Conservation (phyloP, 2,888 invertebrate species). For the Himalopsyche kuldschensis region DNA sequence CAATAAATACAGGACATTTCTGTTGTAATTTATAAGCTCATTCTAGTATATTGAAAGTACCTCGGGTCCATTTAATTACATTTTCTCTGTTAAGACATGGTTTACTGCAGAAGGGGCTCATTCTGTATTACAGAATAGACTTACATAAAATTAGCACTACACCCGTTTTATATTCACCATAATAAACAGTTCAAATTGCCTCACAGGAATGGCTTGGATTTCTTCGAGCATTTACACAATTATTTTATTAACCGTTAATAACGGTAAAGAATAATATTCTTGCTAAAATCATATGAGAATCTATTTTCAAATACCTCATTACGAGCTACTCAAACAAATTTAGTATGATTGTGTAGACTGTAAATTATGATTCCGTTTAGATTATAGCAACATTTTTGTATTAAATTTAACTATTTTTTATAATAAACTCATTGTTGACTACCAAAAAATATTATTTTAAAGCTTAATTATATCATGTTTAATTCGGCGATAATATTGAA, state of each 20-base stretch:
- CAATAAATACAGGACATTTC: constrained; percentile 14
- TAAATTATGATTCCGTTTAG: too few relatives aligned
- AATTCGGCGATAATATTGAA: too few relatives aligned
- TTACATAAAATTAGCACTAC: background rate
- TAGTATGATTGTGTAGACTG: too few relatives aligned
- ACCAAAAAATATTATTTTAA: too few relatives aligned
- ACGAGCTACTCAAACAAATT: too few relatives aligned
- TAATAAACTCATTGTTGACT: too few relatives aligned
- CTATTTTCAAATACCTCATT: too few relatives aligned
- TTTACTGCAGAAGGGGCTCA: background rate
- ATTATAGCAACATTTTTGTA: too few relatives aligned
- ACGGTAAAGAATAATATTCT: too few relatives aligned
- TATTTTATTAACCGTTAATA: background rate
- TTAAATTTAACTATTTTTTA: too few relatives aligned
- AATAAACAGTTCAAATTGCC: background rate
- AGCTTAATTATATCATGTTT: too few relatives aligned
- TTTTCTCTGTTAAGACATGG: constrained; percentile 20
- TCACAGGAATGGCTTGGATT: background rate
- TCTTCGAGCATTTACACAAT: background rate
- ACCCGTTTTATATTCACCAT: background rate
- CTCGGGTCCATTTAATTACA: constrained; percentile 23
- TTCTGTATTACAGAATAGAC: background rate
- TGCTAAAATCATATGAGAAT: background rate
- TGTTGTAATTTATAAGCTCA: constrained; percentile 12
- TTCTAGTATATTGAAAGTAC: background rate